phyloP scores from a whole-genome alignment of 2,113 vertebrate species.

The Salvelinus alpinus region DNA sequence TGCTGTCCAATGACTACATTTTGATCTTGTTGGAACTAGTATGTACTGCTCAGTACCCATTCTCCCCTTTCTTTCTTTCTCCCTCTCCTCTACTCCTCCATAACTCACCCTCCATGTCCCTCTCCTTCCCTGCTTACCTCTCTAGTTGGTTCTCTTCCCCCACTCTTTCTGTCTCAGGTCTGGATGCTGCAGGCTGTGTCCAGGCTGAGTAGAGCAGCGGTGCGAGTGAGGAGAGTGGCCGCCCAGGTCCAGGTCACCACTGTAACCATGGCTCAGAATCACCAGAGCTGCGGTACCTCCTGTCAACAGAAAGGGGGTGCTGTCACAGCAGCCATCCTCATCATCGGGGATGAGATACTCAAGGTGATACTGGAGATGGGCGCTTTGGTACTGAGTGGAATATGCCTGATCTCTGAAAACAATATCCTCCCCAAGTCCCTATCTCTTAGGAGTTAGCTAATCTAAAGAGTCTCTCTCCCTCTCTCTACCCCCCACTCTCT shows the following conservation, averaged over 20 bases:
- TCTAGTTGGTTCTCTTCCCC: neutral
- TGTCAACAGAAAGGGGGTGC: constrained; percentile 30
- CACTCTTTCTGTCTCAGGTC: constrained; percentile 14
- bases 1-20: too few relatives aligned
- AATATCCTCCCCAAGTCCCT: too few relatives aligned
- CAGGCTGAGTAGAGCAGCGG: constrained; percentile 58
- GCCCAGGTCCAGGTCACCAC: constrained; percentile 50
- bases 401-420: too few relatives aligned
- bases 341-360: constrained; percentile 94
- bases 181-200: constrained; percentile 59
- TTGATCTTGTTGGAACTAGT: too few relatives aligned
- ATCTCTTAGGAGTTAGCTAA: neutral
- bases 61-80: too few relatives aligned
- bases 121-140: constrained; percentile 4
- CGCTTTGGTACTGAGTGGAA: neutral
- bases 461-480: constrained; percentile 11
- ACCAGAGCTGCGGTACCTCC: constrained; percentile 30
- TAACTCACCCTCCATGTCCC: neutral
- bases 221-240: constrained; percentile 60
- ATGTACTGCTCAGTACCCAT: too few relatives aligned
- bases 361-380: constrained; percentile 75
- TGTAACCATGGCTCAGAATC: constrained; percentile 75
- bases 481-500: neutral
- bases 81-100: neutral
- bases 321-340: constrained; percentile 87